Evolutionary conservation across 1,140 invertebrate species (phyloP), one percentile per base, ranked within the genome.

Genomic region (Calosoma granatense): DNA sequence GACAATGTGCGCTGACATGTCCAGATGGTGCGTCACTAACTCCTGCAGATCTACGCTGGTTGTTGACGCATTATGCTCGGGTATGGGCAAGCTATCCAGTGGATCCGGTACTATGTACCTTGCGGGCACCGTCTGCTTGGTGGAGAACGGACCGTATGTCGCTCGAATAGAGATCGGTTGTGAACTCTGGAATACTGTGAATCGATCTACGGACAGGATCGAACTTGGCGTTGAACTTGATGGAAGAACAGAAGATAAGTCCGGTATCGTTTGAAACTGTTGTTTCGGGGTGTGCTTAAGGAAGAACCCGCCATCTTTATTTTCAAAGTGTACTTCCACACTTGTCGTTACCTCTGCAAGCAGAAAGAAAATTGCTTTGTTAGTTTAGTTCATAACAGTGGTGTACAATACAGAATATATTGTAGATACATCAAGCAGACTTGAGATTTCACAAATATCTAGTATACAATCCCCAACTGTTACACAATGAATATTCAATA

Each of bases 1-100:
- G 0, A 95, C 92, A n/a, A 94, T 72, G 69, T 94, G 90, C 0
- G 92, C 92, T 6, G 88, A 92, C 70, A 95, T 86, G 65, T 94
- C 91, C 55, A 93, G 70, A 66, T 90, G 84, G 60, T 87, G 79
- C 1, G 85, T 81, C 0, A 84, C 80, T 2, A 86, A 74, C 51
- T 85, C 79, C 72, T 86, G 84, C 2, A 85, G 71, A 65, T 87
- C 85, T 51, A 75, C 73, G 51, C 65, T 58, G 70, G 72, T 63
- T 68, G 67, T 61, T 51, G 62, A 22, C 26, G 70, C 64, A 17
- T 22, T 14, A 36, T 14, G 15, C 56, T 20, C 59, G 6, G 41
- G 41, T 23, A 55, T 3, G 22, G 21, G 19, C n/a, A 39, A 21
- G 14, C 19, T 1, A 22, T 53, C 52, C 6, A 88, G 71, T 0